Percentiles rank a stretch among this genome's conserved stretches.
phyloP scores from a whole-genome alignment of 2,113 vertebrate species.

The Oncorhynchus masou region DNA sequence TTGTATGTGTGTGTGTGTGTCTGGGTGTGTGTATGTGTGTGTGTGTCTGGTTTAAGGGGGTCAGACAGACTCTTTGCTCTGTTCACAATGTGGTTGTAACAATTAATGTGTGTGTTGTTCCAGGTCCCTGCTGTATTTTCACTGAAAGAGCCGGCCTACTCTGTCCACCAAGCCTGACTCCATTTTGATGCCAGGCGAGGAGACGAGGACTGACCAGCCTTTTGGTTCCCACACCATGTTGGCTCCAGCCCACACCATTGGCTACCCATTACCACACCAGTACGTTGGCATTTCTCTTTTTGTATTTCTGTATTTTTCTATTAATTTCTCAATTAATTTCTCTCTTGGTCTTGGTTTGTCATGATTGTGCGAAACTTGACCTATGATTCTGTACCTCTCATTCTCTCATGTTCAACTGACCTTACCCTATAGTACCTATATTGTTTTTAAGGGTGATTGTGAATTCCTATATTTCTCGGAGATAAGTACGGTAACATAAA shows the following conservation, averaged over 20 bases:
- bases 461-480: neutral
- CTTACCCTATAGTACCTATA: neutral
- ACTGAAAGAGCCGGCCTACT: constrained; percentile 65
- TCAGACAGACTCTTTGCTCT: constrained; percentile 29
- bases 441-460: constrained; percentile 1
- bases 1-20: constrained; percentile 30
- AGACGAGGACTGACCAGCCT: constrained; percentile 58
- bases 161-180: constrained; percentile 63
- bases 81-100: constrained; percentile 26
- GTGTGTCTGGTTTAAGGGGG: constrained; percentile 35
- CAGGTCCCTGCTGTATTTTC: constrained; percentile 51
- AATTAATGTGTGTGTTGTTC: constrained; percentile 51
- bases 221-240: constrained; percentile 30
- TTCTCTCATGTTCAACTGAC: neutral
- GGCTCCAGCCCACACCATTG: constrained; percentile 31
- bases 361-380: constrained; percentile 12
- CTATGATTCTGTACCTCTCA: neutral
- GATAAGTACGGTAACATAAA: neutral
- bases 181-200: constrained; percentile 62
- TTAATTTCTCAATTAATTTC: neutral
- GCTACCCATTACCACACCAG: constrained; percentile 43
- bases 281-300: constrained; percentile 65
- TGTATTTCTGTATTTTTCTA: constrained; percentile 37
- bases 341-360: constrained; percentile 2
- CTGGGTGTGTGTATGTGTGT: constrained; percentile 28